These are phyloP conservation scores for Siderastrea radians DNA, from an alignment of 92 coral and sea anemone species.

Conservation along the genomic window DNA sequence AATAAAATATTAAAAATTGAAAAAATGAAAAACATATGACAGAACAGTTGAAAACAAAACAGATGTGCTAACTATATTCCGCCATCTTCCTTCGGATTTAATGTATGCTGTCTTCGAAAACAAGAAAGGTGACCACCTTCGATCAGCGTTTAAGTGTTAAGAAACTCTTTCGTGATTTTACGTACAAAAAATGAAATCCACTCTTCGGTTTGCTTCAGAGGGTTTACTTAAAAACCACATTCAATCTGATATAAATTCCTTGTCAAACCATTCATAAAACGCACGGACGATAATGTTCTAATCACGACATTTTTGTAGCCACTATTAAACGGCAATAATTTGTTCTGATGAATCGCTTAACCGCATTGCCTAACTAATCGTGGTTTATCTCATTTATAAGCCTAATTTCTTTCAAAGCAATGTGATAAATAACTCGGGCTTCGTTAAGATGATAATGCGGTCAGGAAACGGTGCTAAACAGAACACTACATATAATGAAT, in stretches of 20 bases:
- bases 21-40: not conserved
- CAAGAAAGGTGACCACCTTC: not conserved
- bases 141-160: not conserved
- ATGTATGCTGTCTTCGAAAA: not conserved
- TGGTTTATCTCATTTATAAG: not conserved
- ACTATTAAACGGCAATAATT: not conserved
- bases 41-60: not conserved
- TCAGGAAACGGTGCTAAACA: not conserved
- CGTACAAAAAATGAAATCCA: not conserved
- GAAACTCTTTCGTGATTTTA: not conserved
- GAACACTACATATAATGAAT: not conserved
- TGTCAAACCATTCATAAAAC: conserved; percentile 7
- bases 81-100: not conserved
- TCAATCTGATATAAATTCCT: conserved; percentile 13
- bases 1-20: not conserved
- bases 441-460: not conserved
- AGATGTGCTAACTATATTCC: not conserved
- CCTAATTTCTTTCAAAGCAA: not conserved
- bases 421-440: not conserved
- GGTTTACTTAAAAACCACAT: conserved; percentile 15
- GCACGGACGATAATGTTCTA: conserved; percentile 1
- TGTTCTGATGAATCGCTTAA: not conserved
- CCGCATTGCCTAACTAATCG: not conserved
- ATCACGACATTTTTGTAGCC: not conserved
- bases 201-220: conserved; percentile 1